phyloP scores from a whole-genome alignment of 2,113 vertebrate genomes.

The Tauraco erythrolophus region DNA sequence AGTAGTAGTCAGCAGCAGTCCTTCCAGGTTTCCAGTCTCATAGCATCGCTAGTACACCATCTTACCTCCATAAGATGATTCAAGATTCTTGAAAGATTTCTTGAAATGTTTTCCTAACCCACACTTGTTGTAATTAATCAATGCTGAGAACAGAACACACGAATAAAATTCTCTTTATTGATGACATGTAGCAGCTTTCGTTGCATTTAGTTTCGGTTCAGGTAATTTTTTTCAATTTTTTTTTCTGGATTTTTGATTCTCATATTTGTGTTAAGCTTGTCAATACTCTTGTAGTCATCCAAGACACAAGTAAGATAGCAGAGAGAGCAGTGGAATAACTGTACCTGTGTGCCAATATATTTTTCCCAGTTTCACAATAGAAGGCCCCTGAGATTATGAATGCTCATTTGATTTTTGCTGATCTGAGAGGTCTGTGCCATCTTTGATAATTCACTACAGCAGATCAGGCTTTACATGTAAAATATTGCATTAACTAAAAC shows the following conservation, averaged over 20 bases:
- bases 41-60: background rate
- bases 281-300: background rate
- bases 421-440: constrained; percentile 31
- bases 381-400: background rate
- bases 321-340: background rate
- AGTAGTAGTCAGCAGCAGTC: background rate
- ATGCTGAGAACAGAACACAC: background rate
- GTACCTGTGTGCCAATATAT: background rate
- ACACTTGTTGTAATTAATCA: background rate
- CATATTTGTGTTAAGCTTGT: background rate
- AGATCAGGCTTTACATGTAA: constrained; percentile 31
- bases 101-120: background rate
- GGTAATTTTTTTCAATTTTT: background rate
- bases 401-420: constrained; percentile 49
- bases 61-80: background rate
- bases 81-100: background rate
- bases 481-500: constrained; percentile 25
- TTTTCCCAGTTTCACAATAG: constrained; percentile 7
- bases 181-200: background rate
- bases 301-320: background rate
- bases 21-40: background rate
- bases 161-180: background rate
- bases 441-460: constrained; percentile 21
- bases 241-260: background rate
- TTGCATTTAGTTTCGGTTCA: background rate